Evolutionary conservation across 2,797 vertebrate genomes (phyloP), one percentile per base, ranked within the genome.

Genomic region (Falco peregrinus): DNA sequence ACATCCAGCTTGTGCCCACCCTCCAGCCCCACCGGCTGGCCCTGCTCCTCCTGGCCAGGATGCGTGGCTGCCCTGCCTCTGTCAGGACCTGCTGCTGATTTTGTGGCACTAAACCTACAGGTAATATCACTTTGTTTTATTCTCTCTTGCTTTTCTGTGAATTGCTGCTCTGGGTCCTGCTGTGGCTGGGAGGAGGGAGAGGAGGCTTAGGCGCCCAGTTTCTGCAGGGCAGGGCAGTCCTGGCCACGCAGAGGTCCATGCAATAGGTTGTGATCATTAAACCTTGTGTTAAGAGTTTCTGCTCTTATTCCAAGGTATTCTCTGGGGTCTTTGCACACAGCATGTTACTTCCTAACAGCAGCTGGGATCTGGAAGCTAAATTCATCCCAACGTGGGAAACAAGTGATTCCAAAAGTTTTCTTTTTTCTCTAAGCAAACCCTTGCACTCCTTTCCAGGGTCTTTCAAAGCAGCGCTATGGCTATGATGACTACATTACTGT

Each of bases 31-130:
- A 8, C 28, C 0, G 2, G 13, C 56, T 18, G 12, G 22, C 45
- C n/a, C 45, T 0, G 0, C 48, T 69, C 4, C 1, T 63, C 76
- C 51, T 6, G 37, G 13, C 19, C 0, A 0, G 56, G 31, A 31
- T 10, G 35, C 0, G 0, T 6, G 25, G 20, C 79, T 82, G 39
- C n/a, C 37, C 51, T 71, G 35, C 45, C 37, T 24, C 6, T 4
- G 1, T 9, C 1, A 3, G 25, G 41, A 61, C 39, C 59, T 1
- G 0, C 56, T 77, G 51, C 61, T 85, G 71, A 11, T 28, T 47
- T 10, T 45, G 64, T 6, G 75, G 6, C 47, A 0, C 35, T 43
- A 18, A 63, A 45, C 13, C 61, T 24, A 13, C 92, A 90, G 95
- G 95, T 96, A 92, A 89, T 19, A n/a, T 10, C 48, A 0, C 61